Conservation (phyloP, 2,113 vertebrate species). For the Oryzias celebensis region DNA sequence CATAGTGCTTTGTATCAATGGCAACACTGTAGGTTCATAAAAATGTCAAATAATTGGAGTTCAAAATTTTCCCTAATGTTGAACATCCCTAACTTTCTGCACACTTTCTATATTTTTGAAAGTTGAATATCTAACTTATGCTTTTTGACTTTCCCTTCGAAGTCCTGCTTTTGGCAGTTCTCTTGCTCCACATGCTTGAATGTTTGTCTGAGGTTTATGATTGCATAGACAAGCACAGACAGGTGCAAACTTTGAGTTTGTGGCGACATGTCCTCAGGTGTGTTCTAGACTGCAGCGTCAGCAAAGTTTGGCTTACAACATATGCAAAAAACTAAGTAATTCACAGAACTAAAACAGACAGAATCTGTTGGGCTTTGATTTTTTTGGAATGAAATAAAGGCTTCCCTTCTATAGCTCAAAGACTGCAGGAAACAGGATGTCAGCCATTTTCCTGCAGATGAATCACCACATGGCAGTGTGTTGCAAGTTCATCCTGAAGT, state of each 20-base stretch:
- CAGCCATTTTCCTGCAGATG: conserved; percentile 62
- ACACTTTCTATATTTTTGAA: too few species aligned
- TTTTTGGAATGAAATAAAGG: conserved; percentile 25
- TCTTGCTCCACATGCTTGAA: neutral
- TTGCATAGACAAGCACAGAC: conserved; percentile 1
- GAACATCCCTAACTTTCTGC: too few species aligned
- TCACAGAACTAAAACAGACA: neutral
- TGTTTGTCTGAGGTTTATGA: neutral
- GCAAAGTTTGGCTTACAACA: conserved; percentile 1
- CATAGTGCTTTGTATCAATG: too few species aligned
- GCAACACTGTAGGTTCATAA: too few species aligned
- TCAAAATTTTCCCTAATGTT: too few species aligned
- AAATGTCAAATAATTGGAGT: too few species aligned
- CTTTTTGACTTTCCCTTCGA: neutral
- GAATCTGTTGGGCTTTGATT: conserved; percentile 6
- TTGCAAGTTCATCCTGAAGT: conserved; percentile 39
- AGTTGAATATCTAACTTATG: too few species aligned
- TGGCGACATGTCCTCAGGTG: conserved; percentile 8
- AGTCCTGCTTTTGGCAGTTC: neutral
- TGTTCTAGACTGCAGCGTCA: conserved; percentile 20
- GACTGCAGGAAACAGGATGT: conserved; percentile 59
- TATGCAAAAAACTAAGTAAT: neutral
- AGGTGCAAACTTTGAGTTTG: conserved; percentile 17
- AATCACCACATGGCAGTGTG: conserved; percentile 47
- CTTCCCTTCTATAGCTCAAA: conserved; percentile 21